Percentiles rank a stretch among this genome's conserved stretches.
Conservation (phyloP, 2,113 vertebrate genomes). For the Prinia subflava region DNA sequence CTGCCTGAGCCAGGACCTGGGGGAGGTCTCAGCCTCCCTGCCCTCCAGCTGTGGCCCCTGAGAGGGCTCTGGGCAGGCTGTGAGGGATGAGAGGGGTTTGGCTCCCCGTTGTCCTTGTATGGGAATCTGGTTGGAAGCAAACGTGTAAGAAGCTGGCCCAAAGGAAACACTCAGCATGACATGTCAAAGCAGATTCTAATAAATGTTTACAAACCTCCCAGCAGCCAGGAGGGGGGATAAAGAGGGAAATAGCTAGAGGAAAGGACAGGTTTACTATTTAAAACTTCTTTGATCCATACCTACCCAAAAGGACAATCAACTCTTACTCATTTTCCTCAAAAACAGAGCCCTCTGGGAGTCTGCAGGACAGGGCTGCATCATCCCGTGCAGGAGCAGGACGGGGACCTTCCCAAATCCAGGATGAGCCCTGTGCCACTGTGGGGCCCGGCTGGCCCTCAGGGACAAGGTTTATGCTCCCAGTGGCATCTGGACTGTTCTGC, state of each 20-base stretch:
- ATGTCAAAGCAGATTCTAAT: not conserved
- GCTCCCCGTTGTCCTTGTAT: not conserved
- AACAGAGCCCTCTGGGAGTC: not conserved
- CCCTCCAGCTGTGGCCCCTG: not conserved
- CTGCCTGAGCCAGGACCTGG: not conserved
- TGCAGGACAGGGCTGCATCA: not conserved
- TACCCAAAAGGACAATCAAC: not conserved
- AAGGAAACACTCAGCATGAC: constrained; percentile 10
- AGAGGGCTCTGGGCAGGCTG: not conserved
- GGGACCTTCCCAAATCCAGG: not conserved
- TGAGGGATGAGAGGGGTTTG: not conserved
- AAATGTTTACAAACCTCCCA: not conserved
- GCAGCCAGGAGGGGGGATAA: not conserved
- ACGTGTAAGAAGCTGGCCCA: not conserved
- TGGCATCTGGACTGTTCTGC: not conserved
- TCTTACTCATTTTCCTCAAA: not conserved
- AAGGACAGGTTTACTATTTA: constrained; percentile 10
- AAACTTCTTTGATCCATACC: not conserved
- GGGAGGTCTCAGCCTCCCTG: not conserved
- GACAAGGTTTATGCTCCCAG: not conserved
- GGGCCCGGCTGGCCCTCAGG: fast-evolving
- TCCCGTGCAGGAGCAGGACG: fast-evolving
- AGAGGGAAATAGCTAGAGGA: not conserved
- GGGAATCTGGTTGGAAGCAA: constrained; percentile 30
- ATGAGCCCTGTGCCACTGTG: not conserved